Evolutionary conservation across 2,888 invertebrate genomes (phyloP).

Genomic region (Gibbula magus): DNA sequence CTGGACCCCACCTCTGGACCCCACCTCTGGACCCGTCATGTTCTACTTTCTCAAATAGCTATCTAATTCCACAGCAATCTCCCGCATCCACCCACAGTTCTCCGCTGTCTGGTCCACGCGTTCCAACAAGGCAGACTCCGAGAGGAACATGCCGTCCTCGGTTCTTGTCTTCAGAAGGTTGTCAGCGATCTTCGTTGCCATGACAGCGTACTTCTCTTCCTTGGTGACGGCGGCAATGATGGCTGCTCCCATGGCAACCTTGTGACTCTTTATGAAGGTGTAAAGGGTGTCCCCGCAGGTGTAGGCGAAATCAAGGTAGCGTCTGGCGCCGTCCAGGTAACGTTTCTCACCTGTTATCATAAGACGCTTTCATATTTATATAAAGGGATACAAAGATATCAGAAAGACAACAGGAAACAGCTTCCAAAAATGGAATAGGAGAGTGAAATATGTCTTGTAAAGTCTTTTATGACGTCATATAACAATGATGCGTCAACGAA

Average conservation of each 20-base stretch:
- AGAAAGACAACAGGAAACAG: no score
- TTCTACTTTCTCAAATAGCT: background rate
- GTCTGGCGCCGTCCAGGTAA: constrained; percentile 20
- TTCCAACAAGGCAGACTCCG: background rate
- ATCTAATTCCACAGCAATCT: constrained; percentile 15
- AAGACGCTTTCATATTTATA: no score
- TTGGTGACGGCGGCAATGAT: constrained; percentile 20
- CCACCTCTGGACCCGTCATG: no score
- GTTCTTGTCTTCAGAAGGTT: background rate
- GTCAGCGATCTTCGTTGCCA: constrained; percentile 25
- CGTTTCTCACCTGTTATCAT: background rate
- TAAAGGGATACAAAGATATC: no score
- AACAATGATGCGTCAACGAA: no score
- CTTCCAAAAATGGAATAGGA: no score
- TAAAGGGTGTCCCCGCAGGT: constrained; percentile 18
- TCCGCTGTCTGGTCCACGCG: constrained; percentile 22
- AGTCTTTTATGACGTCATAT: no score
- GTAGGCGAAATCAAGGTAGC: constrained; percentile 24
- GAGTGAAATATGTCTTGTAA: no score
- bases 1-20: no score
- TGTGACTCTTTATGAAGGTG: constrained; percentile 25
- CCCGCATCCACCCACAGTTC: constrained; percentile 16
- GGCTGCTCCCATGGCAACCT: constrained; percentile 24
- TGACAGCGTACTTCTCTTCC: constrained; percentile 19
- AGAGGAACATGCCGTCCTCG: background rate